Percentiles rank a stretch among this genome's conserved stretches.
These are phyloP conservation scores for Notothenia rossii DNA, from an alignment of 2,113 vertebrate species.

Conservation along the genomic window DNA sequence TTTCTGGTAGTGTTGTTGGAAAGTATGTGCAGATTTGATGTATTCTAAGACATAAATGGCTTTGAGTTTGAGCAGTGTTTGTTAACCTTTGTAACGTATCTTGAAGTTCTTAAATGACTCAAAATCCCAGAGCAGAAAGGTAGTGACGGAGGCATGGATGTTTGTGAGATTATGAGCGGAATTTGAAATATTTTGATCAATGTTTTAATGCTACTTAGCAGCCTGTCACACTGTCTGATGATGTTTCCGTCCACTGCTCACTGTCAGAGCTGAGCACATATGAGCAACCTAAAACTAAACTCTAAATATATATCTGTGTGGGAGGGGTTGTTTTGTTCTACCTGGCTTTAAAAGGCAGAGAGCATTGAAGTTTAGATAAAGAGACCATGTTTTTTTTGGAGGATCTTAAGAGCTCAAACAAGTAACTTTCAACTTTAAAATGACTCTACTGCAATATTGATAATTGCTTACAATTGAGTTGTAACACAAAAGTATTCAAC, in stretches of 20 bases:
- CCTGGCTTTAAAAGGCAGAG: constrained; percentile 32
- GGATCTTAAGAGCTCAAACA: not conserved
- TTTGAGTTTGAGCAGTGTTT: constrained; percentile 8
- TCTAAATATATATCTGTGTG: constrained; percentile 48
- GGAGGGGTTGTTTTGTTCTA: constrained; percentile 35
- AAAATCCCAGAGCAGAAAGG: constrained; percentile 29
- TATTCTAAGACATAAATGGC: constrained; percentile 46
- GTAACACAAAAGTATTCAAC: too few species aligned
- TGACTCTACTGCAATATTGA: too few species aligned
- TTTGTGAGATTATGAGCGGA: constrained; percentile 3
- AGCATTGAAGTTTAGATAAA: constrained; percentile 11
- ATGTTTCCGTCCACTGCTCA: not conserved
- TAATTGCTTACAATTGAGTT: not conserved
- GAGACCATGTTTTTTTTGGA: not conserved
- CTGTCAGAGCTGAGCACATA: constrained; percentile 18
- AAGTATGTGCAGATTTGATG: constrained; percentile 22
- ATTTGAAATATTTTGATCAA: constrained; percentile 38
- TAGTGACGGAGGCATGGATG: constrained; percentile 38
- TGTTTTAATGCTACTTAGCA: not conserved
- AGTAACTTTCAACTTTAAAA: not conserved
- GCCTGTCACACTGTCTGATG: not conserved
- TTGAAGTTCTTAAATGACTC: constrained; percentile 13
- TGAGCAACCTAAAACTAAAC: constrained; percentile 29
- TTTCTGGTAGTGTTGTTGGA: constrained; percentile 26
- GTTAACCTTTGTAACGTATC: not conserved